Evolutionary conservation across 1,140 invertebrate species (phyloP), one percentile per base, ranked within the genome.

Genomic region (Atopsyche davidsoni): DNA sequence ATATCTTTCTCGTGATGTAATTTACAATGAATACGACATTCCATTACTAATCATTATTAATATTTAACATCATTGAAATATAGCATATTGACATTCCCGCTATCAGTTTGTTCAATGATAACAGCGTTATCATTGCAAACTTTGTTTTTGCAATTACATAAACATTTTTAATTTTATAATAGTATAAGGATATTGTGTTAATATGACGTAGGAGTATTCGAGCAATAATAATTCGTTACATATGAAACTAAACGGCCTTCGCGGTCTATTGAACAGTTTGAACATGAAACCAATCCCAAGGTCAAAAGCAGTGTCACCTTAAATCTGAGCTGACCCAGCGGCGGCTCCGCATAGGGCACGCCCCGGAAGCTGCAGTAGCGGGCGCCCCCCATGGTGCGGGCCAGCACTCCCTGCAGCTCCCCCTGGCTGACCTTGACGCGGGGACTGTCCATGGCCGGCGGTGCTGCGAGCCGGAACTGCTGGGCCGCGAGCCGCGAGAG

Each of bases 301-400:
- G 7, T 28, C 7, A 9, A 13, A 9, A 28, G 7, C 13, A 13
- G 11, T 19, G 6, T 17, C 16, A 53, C 51, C 40, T 53, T 43
- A 14, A 53, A 53, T 36, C 51, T 47, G 3, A 53, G 31, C 2
- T 43, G n/a, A 25, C 51, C 51, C 14, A 48, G 9, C 4, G 51
- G 51, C 10, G 51, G 28, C 24, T 53, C 45, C 3, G 51, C 51
- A 17, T 32, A 53, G 0, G 51, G 51, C 9, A 53, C 28, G 16
- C 51, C 51, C n/a, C 28, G 25, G 17, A 53, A 53, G 32, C 39
- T 46, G 38, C 25, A 43, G 14, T 24, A 47, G 13, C 4, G 16
- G 22, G 24, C 35, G 10, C 51, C 51, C 7, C 24, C 39, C 9
- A 16, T 16, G 10, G 46, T 32, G 4, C n/a, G 34, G 9, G 13